phyloP scores from a whole-genome alignment of 2,888 invertebrate genomes.

The Zygogramma bicolorata region DNA sequence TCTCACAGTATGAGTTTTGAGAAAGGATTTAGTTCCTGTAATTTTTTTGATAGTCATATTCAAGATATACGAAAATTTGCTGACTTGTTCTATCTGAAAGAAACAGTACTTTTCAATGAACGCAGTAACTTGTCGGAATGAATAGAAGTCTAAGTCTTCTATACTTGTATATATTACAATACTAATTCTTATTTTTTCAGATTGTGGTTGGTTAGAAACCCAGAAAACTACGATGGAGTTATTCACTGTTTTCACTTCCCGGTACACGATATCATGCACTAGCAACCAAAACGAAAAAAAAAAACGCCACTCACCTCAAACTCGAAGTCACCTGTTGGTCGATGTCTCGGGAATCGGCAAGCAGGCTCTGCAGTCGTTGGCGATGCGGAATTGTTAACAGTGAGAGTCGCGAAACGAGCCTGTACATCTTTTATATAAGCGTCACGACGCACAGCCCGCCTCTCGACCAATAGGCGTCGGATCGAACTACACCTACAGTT shows the following conservation, averaged over 20 bases:
- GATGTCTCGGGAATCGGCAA: background rate
- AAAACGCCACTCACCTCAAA: background rate
- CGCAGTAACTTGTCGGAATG: too few relatives aligned
- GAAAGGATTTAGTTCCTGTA: too few relatives aligned
- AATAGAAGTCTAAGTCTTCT: too few relatives aligned
- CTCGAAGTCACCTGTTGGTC: constrained; percentile 9
- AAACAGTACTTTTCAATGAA: too few relatives aligned
- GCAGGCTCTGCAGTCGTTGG: constrained; percentile 18
- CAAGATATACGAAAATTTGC: too few relatives aligned
- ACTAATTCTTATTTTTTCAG: too few relatives aligned
- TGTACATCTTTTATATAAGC: constrained; percentile 54
- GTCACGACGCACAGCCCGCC: constrained; percentile 49
- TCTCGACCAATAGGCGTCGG: constrained; percentile 45
- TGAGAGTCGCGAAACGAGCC: constrained; percentile 47
- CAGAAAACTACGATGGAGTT: too few relatives aligned
- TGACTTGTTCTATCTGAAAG: too few relatives aligned
- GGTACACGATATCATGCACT: background rate
- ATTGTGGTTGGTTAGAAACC: too few relatives aligned
- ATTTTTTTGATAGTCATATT: too few relatives aligned
- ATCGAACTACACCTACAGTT: constrained; percentile 44
- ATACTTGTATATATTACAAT: too few relatives aligned
- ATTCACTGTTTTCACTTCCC: background rate
- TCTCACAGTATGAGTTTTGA: too few relatives aligned
- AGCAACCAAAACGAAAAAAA: background rate
- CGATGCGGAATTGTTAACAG: constrained; percentile 47